Base-by-base conservation (phyloP, 2,113 vertebrate species). In the Peucedramus taeniatus region DNA sequence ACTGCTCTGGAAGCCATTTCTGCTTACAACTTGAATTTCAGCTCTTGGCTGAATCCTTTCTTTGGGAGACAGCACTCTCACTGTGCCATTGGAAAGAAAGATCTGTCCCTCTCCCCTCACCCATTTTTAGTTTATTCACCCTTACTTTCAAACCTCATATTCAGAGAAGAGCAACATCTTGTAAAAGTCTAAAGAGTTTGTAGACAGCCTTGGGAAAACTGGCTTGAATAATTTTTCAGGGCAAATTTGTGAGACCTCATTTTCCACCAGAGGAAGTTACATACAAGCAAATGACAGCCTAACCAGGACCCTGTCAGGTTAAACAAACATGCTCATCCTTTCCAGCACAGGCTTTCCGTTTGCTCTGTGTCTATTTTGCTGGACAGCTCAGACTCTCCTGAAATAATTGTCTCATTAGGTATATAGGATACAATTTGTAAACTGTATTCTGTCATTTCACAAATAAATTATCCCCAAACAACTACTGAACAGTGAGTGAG, bases 351-450 rank as follows among this genome's bases (percentile, higher is more conserved):
- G 47, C 33, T 60, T 94, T 92, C 71, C 76, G 26, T 74, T 90
- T 89, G 42, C 26, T 50, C 79, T 65, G 12, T 61, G 68, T 66
- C 79, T 81, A 3, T 89, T 92, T 66, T 93, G 71, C 88, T 78
- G 83, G 95, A 66, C 49, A 86, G 71, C 76, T 94, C 68, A 86
- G 44, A 40, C 53, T 90, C 37, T 94, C 60, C 88, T 74, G 64
- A 72, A 90, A 88, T 93, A 93, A 96, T 88, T 91, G 92, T 80
- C 64, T 95, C 51, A 51, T 96, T 93, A 96, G 51, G 37, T 49
- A 74, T 47, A 93, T 72, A 83, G 56, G 72, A 77, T 86, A 78
- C 79, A 87, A 93, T 71, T 63, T 92, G 90, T 92, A 90, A 92
- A 93, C 72, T 80, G 60, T 44, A 90, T 93, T 89, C 89, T 94